These are phyloP conservation scores for Tipula vernalis DNA, from an alignment of 2,888 invertebrate species.

Conservation along the genomic window DNA sequence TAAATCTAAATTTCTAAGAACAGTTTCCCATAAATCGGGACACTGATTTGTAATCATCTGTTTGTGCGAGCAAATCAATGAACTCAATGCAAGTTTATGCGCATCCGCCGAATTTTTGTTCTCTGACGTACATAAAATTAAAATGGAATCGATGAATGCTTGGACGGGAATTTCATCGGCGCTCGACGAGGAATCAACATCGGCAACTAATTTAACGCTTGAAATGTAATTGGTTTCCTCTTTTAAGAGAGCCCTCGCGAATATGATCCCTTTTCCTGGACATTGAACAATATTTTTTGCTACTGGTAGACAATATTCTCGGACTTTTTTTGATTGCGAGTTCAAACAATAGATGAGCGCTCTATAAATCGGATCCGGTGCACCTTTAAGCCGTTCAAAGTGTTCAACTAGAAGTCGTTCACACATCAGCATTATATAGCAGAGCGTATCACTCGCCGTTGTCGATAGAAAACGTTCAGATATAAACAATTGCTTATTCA, in stretches of 20 bases:
- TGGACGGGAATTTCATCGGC: conserved; percentile 23
- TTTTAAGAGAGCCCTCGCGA: conserved; percentile 49
- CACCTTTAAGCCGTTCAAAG: conserved; percentile 51
- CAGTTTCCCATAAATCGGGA: conserved; percentile 55
- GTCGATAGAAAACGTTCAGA: conserved; percentile 67
- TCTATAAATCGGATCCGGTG: conserved; percentile 51
- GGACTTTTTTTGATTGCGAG: conserved; percentile 46
- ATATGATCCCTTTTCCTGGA: conserved; percentile 44
- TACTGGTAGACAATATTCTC: conserved; percentile 47
- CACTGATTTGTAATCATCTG: conserved; percentile 47
- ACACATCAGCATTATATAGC: conserved; percentile 60
- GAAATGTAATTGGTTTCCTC: conserved; percentile 56
- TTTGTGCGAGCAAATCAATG: conserved; percentile 63
- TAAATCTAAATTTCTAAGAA: conserved; percentile 35
- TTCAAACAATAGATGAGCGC: conserved; percentile 59
- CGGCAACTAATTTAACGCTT: conserved; percentile 40
- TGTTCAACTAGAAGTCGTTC: conserved; percentile 59
- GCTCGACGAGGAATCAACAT: conserved; percentile 22
- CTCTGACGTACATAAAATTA: conserved; percentile 25
- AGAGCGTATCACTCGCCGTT: conserved; percentile 56
- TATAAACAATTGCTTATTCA: conserved; percentile 66
- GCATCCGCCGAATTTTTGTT: conserved; percentile 36
- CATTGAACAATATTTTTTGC: conserved; percentile 46
- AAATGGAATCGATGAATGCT: conserved; percentile 27
- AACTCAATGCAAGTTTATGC: conserved; percentile 48